Percentiles rank a stretch among this genome's conserved stretches.
Conservation (phyloP, 1,140 invertebrate genomes). For the Acromyrmex echinatior region DNA sequence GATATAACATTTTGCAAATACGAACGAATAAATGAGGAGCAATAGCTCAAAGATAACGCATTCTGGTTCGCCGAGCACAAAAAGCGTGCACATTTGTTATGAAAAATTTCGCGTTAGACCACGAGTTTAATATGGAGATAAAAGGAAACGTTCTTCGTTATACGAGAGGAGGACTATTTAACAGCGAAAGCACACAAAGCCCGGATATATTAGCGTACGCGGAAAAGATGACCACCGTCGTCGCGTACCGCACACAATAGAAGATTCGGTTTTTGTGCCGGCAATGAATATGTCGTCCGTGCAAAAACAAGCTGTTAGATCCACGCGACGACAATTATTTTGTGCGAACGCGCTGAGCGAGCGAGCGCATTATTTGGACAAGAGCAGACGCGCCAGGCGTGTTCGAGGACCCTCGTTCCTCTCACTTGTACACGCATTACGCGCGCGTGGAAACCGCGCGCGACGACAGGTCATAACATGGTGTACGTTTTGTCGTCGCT, state of each 20-base stretch:
- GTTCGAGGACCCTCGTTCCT: constrained; percentile 25
- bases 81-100: neutral
- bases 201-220: neutral
- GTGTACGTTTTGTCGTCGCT: constrained; percentile 54
- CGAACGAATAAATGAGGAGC: neutral
- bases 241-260: constrained; percentile 14
- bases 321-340: constrained; percentile 37
- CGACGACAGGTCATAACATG: constrained; percentile 55
- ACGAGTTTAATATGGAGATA: neutral
- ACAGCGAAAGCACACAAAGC: neutral
- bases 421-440: constrained; percentile 30
- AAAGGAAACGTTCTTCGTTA: constrained; percentile 41
- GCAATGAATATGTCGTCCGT: constrained; percentile 24
- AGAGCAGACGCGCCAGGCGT: neutral
- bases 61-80: neutral
- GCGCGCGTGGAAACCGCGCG: constrained; percentile 22
- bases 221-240: neutral
- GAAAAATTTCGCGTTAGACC: constrained; percentile 1
- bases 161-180: constrained; percentile 17
- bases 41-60: neutral
- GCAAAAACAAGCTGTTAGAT: constrained; percentile 45
- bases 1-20: neutral
- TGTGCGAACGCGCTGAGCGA: neutral
- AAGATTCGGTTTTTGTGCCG: constrained; percentile 38
- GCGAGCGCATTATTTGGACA: constrained; percentile 14